A percentile compares a stretch with the other conserved stretches of the same genome.
phyloP scores from a whole-genome alignment of 2,113 vertebrate genomes.

The Aspiorhynchus laticeps region DNA sequence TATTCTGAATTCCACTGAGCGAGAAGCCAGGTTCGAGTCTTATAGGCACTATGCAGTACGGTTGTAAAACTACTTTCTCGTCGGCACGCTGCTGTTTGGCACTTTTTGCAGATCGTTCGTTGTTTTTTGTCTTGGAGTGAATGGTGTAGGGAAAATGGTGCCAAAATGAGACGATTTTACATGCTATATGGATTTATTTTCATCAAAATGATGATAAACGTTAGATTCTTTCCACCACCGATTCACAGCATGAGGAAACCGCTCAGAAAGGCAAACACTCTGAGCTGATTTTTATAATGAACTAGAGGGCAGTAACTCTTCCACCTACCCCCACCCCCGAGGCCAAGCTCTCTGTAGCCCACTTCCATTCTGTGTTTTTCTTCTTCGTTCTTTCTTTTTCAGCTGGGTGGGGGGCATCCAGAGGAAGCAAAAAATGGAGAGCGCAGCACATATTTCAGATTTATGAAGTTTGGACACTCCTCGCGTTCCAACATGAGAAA shows the following conservation, averaged over 20 bases:
- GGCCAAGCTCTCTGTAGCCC: slow-evolving; percentile 40
- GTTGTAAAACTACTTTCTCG: slow-evolving; percentile 20
- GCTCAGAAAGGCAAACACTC: slow-evolving; percentile 38
- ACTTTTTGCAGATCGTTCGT: not conserved
- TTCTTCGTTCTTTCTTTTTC: slow-evolving; percentile 48
- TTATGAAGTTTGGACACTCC: slow-evolving; percentile 83
- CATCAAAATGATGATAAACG: slow-evolving; percentile 35
- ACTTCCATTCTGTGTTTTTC: slow-evolving; percentile 65
- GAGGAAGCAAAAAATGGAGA: slow-evolving; percentile 63
- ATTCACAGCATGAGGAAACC: slow-evolving; percentile 32
- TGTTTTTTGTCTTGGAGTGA: slow-evolving; percentile 24
- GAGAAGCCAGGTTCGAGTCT: slow-evolving; percentile 27
- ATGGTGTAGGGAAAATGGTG: slow-evolving; percentile 13
- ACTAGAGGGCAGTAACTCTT: slow-evolving; percentile 53
- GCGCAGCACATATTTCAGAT: slow-evolving; percentile 78
- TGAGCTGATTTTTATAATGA: slow-evolving; percentile 54
- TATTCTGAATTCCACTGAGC: slow-evolving; percentile 17
- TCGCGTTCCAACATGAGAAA: slow-evolving; percentile 82
- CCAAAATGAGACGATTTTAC: slow-evolving; percentile 14
- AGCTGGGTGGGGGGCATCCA: slow-evolving; percentile 37
- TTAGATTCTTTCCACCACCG: slow-evolving; percentile 29
- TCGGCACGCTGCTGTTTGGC: slow-evolving; percentile 36
- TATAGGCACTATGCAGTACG: not conserved
- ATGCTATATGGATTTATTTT: slow-evolving; percentile 24
- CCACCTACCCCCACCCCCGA: slow-evolving; percentile 8